phyloP scores from a whole-genome alignment of 2,888 invertebrate species.

The Sesia bembeciformis region DNA sequence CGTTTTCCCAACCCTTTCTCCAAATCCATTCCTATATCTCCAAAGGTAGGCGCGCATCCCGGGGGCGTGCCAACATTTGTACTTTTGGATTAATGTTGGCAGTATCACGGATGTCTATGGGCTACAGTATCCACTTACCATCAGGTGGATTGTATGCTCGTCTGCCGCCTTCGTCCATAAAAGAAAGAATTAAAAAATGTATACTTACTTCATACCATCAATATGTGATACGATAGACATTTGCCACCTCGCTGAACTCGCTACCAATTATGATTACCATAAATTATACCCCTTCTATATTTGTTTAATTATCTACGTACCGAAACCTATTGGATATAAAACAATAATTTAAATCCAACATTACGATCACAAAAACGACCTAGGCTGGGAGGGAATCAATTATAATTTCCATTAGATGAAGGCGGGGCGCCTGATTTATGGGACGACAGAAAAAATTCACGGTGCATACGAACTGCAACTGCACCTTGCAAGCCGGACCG shows the following conservation, averaged over 20 bases:
- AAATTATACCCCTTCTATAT: background rate
- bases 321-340: background rate
- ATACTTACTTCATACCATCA: no score
- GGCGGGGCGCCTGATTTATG: constrained; percentile 37
- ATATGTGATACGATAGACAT: no score
- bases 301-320: background rate
- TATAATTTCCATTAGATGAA: constrained; percentile 45
- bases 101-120: no score
- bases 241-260: background rate
- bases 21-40: no score
- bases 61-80: no score
- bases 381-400: constrained; percentile 40
- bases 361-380: constrained; percentile 15
- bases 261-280: background rate
- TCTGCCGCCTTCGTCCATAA: no score
- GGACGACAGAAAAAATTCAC: constrained; percentile 17
- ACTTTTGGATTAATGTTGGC: no score
- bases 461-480: constrained; percentile 7
- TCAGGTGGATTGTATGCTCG: no score
- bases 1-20: no score
- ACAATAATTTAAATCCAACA: constrained; percentile 13
- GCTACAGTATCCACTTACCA: no score
- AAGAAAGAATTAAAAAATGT: no score
- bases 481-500: constrained; percentile 18
- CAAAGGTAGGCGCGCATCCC: no score